Conservation (phyloP, 2,888 invertebrate genomes). For the Nemotelus pantherinus region DNA sequence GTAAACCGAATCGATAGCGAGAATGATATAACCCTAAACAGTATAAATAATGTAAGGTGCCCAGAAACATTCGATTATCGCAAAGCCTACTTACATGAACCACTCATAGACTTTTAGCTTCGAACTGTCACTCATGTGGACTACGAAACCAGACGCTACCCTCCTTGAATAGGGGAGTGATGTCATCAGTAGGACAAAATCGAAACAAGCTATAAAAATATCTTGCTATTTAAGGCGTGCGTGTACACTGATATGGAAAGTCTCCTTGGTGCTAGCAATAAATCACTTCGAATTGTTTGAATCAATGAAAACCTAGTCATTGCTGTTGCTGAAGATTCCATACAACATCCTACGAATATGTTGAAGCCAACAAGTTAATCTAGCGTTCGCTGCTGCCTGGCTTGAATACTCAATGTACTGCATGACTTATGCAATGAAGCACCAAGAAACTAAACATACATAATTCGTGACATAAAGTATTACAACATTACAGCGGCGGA, state of each 20-base stretch:
- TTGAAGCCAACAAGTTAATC: no score
- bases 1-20: no score
- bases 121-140: not conserved
- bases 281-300: not conserved
- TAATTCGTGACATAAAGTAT: slow-evolving; percentile 39
- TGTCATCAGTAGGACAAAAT: not conserved
- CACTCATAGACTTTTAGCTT: not conserved
- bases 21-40: not conserved
- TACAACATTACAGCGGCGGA: slow-evolving; percentile 14
- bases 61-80: not conserved
- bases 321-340: no score
- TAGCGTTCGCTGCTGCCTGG: not conserved
- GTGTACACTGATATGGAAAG: no score
- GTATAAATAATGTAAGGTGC: not conserved
- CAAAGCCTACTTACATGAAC: not conserved
- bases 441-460: slow-evolving; percentile 22
- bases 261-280: not conserved
- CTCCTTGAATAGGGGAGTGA: not conserved
- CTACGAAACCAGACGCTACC: no score
- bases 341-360: no score
- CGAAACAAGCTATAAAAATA: no score
- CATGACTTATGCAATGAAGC: slow-evolving; percentile 39
- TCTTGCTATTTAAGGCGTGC: no score
- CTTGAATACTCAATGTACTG: slow-evolving; percentile 5
- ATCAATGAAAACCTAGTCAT: not conserved